Base-by-base conservation (phyloP, 2,888 invertebrate genomes). In the Lepidonotus clava region DNA sequence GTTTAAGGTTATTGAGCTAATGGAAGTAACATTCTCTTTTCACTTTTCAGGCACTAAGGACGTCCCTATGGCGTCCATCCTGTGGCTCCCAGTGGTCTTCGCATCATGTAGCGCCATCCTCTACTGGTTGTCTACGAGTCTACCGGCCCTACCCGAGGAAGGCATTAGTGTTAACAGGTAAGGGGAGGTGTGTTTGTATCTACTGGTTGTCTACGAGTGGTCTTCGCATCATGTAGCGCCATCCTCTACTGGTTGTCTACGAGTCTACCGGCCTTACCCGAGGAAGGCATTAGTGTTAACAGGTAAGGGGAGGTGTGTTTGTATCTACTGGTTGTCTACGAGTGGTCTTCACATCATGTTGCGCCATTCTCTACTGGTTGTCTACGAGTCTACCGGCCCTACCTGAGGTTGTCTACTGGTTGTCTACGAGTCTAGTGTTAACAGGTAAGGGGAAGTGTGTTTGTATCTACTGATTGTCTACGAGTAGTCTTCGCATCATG, bases 81-180 rank as follows among this genome's bases (percentile, higher is more conserved):
- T 88, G 71, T 88, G 86, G 85, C 28, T 88, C 21, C 88, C 88
- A 14, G 71, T 88, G 34, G 77, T 87, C 24, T 88, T 88, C 38
- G 46, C 61, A 34, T 53, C 46, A 8, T 84, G 86, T 5, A 84
- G 83, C 6, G 28, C 34, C 6, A 28, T 76, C 46, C 86, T 88
- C 56, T 88, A 87, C 86, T 66, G 61, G 56, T 32, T 88, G 34
- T 86, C 88, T 21, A 67, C 24, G 34, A 67, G 38, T 40, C 71
- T 86, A 1, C 87, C 87, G 21, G 67, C 40, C n/a, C 28, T 83
- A 14, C 61, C 61, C 41, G 28, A 24, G 0, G 38, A 14, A 14
- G 85, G 41, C 14, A 4, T 34, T 36, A 28, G 5, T 56, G 80
- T 83, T 6, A 67, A 66, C 76, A 84, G 84, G 80, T 77, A 34